phyloP scores from a whole-genome alignment of 2,888 invertebrate genomes.

The Eupithecia abbreviata region DNA sequence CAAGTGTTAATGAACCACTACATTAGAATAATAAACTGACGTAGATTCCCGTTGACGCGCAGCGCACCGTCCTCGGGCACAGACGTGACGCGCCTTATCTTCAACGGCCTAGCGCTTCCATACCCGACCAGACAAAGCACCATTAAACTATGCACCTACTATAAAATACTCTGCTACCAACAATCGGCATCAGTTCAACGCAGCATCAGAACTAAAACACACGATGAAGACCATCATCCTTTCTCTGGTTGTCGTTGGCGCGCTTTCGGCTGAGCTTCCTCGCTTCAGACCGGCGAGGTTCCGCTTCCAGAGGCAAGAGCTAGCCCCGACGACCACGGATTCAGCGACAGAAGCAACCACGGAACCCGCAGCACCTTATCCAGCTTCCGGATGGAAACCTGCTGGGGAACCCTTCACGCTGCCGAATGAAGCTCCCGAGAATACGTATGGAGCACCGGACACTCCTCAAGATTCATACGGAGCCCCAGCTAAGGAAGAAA shows the following conservation, averaged over 20 bases:
- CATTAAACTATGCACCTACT: constrained; percentile 62
- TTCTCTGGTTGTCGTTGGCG: constrained; percentile 59
- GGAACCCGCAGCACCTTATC: constrained; percentile 61
- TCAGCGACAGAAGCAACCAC: constrained; percentile 69
- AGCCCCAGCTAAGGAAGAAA: constrained; percentile 44
- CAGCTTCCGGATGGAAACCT: constrained; percentile 74
- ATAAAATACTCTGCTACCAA: constrained; percentile 57
- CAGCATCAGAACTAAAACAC: constrained; percentile 42
- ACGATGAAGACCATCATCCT: constrained; percentile 71
- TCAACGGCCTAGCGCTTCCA: constrained; percentile 60
- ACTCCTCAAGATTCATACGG: constrained; percentile 40
- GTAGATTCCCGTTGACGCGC: constrained; percentile 41
- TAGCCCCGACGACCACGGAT: constrained; percentile 76
- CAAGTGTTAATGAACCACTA: constrained; percentile 7
- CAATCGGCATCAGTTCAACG: constrained; percentile 55
- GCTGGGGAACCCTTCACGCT: constrained; percentile 67
- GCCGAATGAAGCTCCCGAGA: constrained; percentile 59
- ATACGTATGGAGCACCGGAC: constrained; percentile 58
- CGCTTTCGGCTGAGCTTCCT: constrained; percentile 70
- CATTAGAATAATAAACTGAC: constrained; percentile 27
- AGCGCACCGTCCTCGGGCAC: constrained; percentile 56
- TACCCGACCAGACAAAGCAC: constrained; percentile 71
- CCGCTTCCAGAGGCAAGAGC: constrained; percentile 75
- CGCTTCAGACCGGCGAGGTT: constrained; percentile 77
- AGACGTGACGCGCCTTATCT: constrained; percentile 64